These are phyloP conservation scores for Nerophis ophidion DNA, from an alignment of 2,113 vertebrate genomes.

Conservation along the genomic window DNA sequence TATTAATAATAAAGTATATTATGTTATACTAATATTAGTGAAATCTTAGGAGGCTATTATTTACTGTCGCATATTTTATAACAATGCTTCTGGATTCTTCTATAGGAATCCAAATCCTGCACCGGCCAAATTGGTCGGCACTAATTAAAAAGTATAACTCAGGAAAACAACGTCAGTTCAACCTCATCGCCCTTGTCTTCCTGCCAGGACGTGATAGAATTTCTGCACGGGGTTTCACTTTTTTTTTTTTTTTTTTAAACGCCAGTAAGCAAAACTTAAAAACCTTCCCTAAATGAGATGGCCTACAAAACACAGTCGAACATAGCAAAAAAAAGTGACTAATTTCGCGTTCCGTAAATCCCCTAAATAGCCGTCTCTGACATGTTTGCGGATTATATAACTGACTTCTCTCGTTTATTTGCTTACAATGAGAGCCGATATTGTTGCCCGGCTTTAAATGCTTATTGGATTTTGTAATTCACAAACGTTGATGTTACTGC, in stretches of 20 bases:
- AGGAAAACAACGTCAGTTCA: background rate
- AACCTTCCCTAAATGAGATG: background rate
- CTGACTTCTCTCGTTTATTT: conserved; percentile 2
- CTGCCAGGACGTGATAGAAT: background rate
- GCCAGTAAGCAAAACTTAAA: background rate
- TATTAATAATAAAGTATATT: too few relatives aligned
- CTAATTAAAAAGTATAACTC: conserved; percentile 11
- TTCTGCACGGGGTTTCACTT: conserved; percentile 4
- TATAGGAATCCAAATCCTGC: background rate
- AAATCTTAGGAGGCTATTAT: too few relatives aligned
- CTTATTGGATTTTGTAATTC: conserved; percentile 7
- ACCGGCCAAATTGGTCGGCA: background rate
- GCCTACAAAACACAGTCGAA: too few relatives aligned
- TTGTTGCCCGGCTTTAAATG: conserved; percentile 4
- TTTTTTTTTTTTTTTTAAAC: background rate
- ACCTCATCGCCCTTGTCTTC: background rate
- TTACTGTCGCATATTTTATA: too few relatives aligned
- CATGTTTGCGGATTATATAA: conserved; percentile 3
- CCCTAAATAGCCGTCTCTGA: background rate
- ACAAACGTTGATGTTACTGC: conserved; percentile 3
- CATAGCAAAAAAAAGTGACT: too few relatives aligned
- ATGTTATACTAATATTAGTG: too few relatives aligned
- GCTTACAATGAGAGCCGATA: conserved; percentile 6
- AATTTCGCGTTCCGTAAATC: background rate
- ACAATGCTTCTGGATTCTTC: background rate